Conservation (phyloP, 2,113 vertebrate species). For the Cisticola juncidis region DNA sequence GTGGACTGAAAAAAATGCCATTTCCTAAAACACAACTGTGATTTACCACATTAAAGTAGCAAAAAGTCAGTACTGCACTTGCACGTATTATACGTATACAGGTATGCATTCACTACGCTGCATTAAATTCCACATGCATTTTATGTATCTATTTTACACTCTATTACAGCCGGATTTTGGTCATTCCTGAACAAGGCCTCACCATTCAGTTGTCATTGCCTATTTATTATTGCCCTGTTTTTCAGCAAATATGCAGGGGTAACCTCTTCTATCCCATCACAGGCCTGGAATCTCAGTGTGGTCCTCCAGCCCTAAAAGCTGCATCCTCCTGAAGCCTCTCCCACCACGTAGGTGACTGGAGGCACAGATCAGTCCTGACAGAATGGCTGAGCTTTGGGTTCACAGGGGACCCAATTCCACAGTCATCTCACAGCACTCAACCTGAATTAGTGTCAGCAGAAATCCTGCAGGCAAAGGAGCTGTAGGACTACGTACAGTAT, state of each 20-base stretch:
- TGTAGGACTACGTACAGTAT: neutral
- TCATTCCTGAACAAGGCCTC: conserved; percentile 69
- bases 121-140: conserved; percentile 59
- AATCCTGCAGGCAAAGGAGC: neutral
- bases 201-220: conserved; percentile 23
- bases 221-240: conserved; percentile 9
- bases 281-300: neutral
- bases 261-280: neutral
- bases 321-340: neutral
- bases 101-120: conserved; percentile 47
- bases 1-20: neutral
- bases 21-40: conserved; percentile 45
- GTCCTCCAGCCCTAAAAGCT: neutral
- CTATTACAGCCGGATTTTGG: conserved; percentile 51
- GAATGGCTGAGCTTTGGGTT: neutral
- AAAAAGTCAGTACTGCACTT: conserved; percentile 45
- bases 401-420: neutral
- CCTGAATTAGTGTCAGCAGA: neutral
- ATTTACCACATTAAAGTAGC: conserved; percentile 52
- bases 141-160: conserved; percentile 61
- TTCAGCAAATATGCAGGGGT: neutral
- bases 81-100: conserved; percentile 27
- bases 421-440: neutral
- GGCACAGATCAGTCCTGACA: neutral
- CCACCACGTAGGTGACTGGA: rapidly evolving